Base-by-base conservation (phyloP, 35 echinoderm and acorn worm genomes). In the Hemicentrotus pulcherrimus region DNA sequence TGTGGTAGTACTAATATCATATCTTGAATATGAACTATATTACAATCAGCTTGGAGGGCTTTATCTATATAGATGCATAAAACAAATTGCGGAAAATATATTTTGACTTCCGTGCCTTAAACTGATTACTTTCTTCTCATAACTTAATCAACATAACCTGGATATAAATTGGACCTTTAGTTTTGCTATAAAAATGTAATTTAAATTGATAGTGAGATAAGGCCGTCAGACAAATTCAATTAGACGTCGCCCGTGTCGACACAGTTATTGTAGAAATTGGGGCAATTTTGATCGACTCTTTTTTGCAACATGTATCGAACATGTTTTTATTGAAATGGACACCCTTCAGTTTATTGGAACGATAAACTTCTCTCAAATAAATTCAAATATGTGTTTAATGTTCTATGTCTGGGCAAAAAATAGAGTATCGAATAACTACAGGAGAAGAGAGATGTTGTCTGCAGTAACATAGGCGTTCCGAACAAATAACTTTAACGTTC, bases 111-210 rank as follows among this genome's bases (percentile, higher is more conserved):
- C 65, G 65, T n/a, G 24, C 24, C 65, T 28, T 78, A 78, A 78
- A 78, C 65, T 78, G 65, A 78, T 78, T 78, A 78, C 65, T 22
- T 78, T 28, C 65, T n/a, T 78, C 65, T 28, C 65, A 22, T 78
- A 78, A 78, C 65, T 24, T 22, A 78, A 78, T 78, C 65, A 78
- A 18, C 7, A 78, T 78, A 78, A 78, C 65, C 65, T 78, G 65
- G 65, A 78, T 78, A 78, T 78, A 78, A 78, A 78, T 78, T 78
- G 65, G 65, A 78, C 22, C 65, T 78, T 78, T 78, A n/a, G 65
- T 78, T 78, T 78, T 78, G 65, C 65, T 78, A 78, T 28, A 78
- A 78, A 78, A 78, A 78, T 78, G n/a, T 28, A 78, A 78, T 78
- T 78, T 78, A 78, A 6, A 78, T 78, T 78, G 19, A 28, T 78